These are phyloP conservation scores for Drosophila merina DNA, from an alignment of 2,888 invertebrate genomes.

Conservation along the genomic window DNA sequence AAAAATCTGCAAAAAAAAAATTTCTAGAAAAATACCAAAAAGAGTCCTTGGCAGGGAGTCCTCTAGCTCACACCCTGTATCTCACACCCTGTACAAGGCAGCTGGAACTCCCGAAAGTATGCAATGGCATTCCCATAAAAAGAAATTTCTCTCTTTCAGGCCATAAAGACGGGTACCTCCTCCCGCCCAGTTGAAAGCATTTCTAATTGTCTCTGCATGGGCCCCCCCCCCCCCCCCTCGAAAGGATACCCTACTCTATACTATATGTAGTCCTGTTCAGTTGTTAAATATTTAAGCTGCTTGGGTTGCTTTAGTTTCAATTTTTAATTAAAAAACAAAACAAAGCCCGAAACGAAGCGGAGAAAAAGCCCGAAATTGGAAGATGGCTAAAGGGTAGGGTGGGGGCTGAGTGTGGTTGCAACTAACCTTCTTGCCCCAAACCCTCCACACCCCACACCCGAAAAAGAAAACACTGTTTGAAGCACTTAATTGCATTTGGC, in stretches of 20 bases:
- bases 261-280: conserved; percentile 1
- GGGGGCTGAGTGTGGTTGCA: not conserved
- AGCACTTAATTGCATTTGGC: conserved; percentile 56
- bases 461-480: conserved; percentile 38
- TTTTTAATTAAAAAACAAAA: conserved; percentile 55
- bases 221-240: not conserved
- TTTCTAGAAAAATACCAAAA: no score
- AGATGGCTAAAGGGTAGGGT: not conserved
- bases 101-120: conserved; percentile 12
- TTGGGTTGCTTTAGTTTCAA: conserved; percentile 46
- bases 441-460: not conserved
- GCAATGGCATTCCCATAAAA: conserved; percentile 20
- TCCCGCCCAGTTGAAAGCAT: conserved; percentile 2
- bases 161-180: conserved; percentile 6
- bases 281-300: conserved; percentile 47
- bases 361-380: conserved; percentile 4
- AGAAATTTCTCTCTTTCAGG: conserved; percentile 3
- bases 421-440: not conserved
- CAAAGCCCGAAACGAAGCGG: conserved; percentile 16
- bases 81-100: not conserved
- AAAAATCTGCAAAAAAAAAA: no score
- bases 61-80: not conserved
- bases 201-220: conserved; percentile 36
- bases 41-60: not conserved
- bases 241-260: not conserved